Percentiles rank a stretch among this genome's conserved stretches.
These are phyloP conservation scores for Ectemnius continuus DNA, from an alignment of 2,888 invertebrate genomes.

Conservation along the genomic window DNA sequence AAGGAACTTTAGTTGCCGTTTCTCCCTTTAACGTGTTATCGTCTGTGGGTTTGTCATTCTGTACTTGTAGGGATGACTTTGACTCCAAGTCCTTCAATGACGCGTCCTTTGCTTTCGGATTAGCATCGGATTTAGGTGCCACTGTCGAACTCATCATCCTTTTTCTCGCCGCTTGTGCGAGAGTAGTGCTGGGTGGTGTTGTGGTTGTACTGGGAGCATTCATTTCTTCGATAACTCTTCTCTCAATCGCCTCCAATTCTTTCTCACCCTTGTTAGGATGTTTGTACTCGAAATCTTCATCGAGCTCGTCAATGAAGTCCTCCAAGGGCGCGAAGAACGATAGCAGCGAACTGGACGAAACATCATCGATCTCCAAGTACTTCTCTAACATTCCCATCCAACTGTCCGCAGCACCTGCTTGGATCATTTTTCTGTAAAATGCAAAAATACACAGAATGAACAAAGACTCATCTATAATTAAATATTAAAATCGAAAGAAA, in stretches of 20 bases:
- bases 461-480: neutral
- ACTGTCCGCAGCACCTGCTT: conserved; percentile 57
- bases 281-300: conserved; percentile 51
- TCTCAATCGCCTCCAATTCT: conserved; percentile 63
- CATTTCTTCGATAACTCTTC: conserved; percentile 55
- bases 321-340: conserved; percentile 67
- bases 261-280: conserved; percentile 52
- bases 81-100: conserved; percentile 21
- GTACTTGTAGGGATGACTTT: conserved; percentile 32
- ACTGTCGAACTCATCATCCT: neutral
- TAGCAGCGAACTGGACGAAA: conserved; percentile 56
- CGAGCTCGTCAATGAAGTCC: conserved; percentile 63
- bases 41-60: conserved; percentile 21
- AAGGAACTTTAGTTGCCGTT: conserved; percentile 18
- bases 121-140: conserved; percentile 17
- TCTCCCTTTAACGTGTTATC: conserved; percentile 9
- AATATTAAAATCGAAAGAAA: neutral
- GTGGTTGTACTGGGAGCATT: conserved; percentile 62
- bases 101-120: neutral
- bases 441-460: neutral
- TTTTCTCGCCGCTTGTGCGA: conserved; percentile 35
- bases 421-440: conserved; percentile 64
- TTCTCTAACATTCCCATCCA: conserved; percentile 62
- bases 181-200: conserved; percentile 49
- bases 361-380: conserved; percentile 58